A percentile compares a stretch with the other conserved stretches of the same genome.
phyloP scores from a whole-genome alignment of 2,113 vertebrate genomes.

The Lepus timidus region DNA sequence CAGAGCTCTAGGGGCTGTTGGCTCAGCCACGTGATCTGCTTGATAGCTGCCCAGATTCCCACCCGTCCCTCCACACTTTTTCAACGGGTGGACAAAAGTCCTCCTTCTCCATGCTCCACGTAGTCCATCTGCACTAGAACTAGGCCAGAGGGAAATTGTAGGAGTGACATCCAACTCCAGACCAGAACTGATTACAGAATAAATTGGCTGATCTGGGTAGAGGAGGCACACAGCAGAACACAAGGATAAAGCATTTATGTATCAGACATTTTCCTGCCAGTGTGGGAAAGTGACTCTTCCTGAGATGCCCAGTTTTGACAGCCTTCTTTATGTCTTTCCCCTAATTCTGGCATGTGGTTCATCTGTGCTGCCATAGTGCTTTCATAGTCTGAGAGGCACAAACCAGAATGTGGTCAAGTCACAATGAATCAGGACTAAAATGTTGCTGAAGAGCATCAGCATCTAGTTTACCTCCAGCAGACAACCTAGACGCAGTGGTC shows the following conservation, averaged over 20 bases:
- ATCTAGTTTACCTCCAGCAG: not conserved
- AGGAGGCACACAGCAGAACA: not conserved
- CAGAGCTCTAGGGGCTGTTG: not conserved
- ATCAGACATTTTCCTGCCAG: not conserved
- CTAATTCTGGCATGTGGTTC: not conserved
- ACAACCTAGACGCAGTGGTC: not conserved
- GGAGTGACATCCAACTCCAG: not conserved
- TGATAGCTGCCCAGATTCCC: not conserved
- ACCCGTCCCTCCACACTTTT: not conserved
- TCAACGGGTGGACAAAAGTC: not conserved
- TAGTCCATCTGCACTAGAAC: not conserved
- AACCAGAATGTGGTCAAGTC: not conserved
- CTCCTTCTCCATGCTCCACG: not conserved
- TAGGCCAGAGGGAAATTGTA: not conserved
- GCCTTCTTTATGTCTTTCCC: not conserved
- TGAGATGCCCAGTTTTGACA: not conserved
- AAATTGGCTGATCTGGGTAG: not conserved
- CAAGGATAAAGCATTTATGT: not conserved
- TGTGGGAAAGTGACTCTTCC: not conserved
- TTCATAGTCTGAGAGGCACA: not conserved
- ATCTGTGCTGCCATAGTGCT: not conserved
- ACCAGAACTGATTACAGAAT: not conserved
- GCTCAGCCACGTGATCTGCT: not conserved
- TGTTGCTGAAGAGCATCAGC: not conserved
- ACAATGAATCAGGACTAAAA: not conserved